phyloP scores from a whole-genome alignment of 2,888 invertebrate species.

The Tenthredo distinguenda region DNA sequence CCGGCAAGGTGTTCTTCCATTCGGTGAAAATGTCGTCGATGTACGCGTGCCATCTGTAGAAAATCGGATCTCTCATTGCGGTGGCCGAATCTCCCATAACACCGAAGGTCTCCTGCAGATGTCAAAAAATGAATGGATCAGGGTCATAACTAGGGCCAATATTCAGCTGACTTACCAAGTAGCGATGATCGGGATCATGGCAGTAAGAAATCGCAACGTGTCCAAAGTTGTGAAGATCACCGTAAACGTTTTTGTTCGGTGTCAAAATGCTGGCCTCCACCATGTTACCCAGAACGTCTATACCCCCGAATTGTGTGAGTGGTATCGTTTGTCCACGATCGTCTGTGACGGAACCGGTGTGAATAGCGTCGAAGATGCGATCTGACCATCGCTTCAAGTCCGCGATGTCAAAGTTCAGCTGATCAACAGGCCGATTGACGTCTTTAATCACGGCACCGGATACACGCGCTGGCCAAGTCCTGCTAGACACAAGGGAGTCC shows the following conservation, averaged over 20 bases:
- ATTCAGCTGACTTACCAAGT: constrained; percentile 80
- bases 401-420: constrained; percentile 84
- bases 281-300: constrained; percentile 89
- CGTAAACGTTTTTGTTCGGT: constrained; percentile 86
- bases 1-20: constrained; percentile 85
- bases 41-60: constrained; percentile 92
- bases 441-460: constrained; percentile 81
- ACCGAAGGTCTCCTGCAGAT: constrained; percentile 86
- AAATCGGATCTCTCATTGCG: constrained; percentile 92
- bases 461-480: constrained; percentile 88
- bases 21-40: constrained; percentile 89
- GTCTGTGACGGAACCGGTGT: constrained; percentile 81
- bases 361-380: constrained; percentile 86
- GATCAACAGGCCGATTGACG: constrained; percentile 85
- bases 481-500: constrained; percentile 87
- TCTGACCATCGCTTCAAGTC: constrained; percentile 89
- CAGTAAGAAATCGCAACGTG: constrained; percentile 88
- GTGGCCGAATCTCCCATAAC: constrained; percentile 92
- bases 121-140: not conserved
- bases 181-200: constrained; percentile 90
- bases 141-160: not conserved
- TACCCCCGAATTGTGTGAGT: constrained; percentile 85
- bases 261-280: constrained; percentile 87
- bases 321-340: constrained; percentile 81
- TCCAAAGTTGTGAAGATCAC: constrained; percentile 91